Evolutionary conservation across 2,113 vertebrate genomes (phyloP), one percentile per base, ranked within the genome.

Genomic region (Otolemur garnettii): DNA sequence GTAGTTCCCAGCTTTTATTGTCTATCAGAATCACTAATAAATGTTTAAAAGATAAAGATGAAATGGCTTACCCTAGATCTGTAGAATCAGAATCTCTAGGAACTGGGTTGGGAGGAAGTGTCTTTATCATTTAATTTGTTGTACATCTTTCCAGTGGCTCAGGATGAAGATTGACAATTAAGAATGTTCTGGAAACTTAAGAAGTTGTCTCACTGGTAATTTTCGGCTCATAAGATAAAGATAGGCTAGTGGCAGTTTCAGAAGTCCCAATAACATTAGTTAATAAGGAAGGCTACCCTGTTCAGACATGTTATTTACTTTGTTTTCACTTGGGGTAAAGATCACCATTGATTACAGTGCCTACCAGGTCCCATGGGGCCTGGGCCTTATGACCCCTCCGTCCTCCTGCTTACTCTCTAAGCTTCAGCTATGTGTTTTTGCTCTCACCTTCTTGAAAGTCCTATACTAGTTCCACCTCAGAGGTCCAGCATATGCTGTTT

Each of bases 311-410:
- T 21, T 17, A 42, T 68, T 77, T 7, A n/a, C 17, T 72, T 64
- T 72, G n/a, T 21, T 45, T 88, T 88, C 42, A 62, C 35, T 81
- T 42, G 42, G 21, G 55, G 18, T 57, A 69, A 69, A 71, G 2
- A 77, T 38, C 12, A 64, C 18, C 33, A 68, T n/a, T 30, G 81
- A 59, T 77, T 64, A 71, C 5, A 64, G 57, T 87, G 13, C 3
- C 30, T 26, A 38, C 38, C 1, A 45, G 7, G 19, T 57, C 26
- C 7, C 60, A 15, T 5, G 66, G 33, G 38, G 5, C 66, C 35
- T 90, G 22, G 0, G 2, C 35, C 21, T 35, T 77, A 13, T 5
- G 68, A 5, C 0, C 11, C 1, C 19, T 62, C 24, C 19, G 9
- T 6, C 38, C 19, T 50, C 30, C 10, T 87, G 15, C 15, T 50